Evolutionary conservation across 2,888 invertebrate species (phyloP).

Genomic region (Drosophila crucigera): DNA sequence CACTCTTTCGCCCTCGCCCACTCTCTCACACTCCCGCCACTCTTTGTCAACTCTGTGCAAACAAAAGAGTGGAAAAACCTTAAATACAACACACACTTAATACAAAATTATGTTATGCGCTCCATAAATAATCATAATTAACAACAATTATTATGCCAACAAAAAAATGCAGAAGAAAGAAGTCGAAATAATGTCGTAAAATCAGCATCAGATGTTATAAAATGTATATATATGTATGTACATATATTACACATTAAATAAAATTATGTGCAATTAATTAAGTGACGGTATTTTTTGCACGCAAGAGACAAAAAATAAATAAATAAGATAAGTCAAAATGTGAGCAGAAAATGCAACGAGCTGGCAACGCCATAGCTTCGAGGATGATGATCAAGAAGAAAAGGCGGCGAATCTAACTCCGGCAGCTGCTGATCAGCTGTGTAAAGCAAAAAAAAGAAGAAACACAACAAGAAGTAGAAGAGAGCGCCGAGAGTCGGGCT

Average conservation of each 20-base stretch:
- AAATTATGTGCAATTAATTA: conserved; percentile 16
- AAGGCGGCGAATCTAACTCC: conserved; percentile 22
- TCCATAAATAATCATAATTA: conserved; percentile 57
- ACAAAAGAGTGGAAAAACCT: conserved; percentile 32
- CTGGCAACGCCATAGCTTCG: conserved; percentile 45
- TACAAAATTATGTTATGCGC: conserved; percentile 52
- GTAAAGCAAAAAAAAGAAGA: conserved; percentile 20
- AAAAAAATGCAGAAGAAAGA: conserved; percentile 10
- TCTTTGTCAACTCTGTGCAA: conserved; percentile 41
- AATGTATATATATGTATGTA: neutral
- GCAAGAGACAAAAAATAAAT: neutral
- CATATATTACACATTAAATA: conserved; percentile 26
- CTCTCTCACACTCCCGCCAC: conserved; percentile 22
- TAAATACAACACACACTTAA: conserved; percentile 36
- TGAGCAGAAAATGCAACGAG: conserved; percentile 16
- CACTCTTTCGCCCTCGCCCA: conserved; percentile 24
- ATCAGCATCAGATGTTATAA: conserved; percentile 21
- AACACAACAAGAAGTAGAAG: conserved; percentile 12
- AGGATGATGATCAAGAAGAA: conserved; percentile 15
- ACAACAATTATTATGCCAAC: conserved; percentile 34
- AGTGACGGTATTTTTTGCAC: neutral
- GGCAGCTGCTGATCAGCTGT: conserved; percentile 61
- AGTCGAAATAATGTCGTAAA: conserved; percentile 12
- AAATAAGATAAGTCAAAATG: conserved; percentile 20
- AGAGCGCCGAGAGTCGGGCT: conserved; percentile 34